A percentile compares a stretch with the other conserved stretches of the same genome.
phyloP scores from a whole-genome alignment of 2,113 vertebrate species.

The Prunella himalayana region DNA sequence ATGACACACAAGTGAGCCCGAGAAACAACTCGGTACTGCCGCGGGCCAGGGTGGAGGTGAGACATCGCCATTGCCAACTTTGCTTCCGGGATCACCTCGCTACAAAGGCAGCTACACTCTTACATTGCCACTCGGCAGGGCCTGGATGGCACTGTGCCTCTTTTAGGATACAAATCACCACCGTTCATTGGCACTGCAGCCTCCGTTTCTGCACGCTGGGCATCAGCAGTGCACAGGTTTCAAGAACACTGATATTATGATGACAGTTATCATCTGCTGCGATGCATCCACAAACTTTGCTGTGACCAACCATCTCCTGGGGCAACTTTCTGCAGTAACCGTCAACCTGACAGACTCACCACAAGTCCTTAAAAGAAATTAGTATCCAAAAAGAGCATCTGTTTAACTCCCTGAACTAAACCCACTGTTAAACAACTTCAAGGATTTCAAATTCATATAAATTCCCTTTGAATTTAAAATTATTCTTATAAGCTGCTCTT shows the following conservation, averaged over 20 bases:
- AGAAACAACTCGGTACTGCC: rapidly evolving
- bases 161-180: neutral
- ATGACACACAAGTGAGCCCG: rapidly evolving
- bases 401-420: neutral
- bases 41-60: rapidly evolving
- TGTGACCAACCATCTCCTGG: neutral
- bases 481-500: neutral
- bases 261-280: neutral
- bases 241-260: neutral
- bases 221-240: rapidly evolving
- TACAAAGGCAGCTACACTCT: rapidly evolving
- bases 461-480: neutral
- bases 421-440: neutral
- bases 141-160: rapidly evolving
- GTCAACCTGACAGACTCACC: neutral
- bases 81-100: rapidly evolving
- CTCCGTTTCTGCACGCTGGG: rapidly evolving
- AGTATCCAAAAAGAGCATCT: neutral
- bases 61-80: rapidly evolving
- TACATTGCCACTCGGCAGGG: rapidly evolving
- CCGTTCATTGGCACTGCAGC: rapidly evolving
- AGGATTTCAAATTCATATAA: neutral
- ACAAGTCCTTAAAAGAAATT: neutral
- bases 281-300: neutral
- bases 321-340: neutral